Conservation (phyloP, 2,888 invertebrate genomes). For the Tuta absoluta region DNA sequence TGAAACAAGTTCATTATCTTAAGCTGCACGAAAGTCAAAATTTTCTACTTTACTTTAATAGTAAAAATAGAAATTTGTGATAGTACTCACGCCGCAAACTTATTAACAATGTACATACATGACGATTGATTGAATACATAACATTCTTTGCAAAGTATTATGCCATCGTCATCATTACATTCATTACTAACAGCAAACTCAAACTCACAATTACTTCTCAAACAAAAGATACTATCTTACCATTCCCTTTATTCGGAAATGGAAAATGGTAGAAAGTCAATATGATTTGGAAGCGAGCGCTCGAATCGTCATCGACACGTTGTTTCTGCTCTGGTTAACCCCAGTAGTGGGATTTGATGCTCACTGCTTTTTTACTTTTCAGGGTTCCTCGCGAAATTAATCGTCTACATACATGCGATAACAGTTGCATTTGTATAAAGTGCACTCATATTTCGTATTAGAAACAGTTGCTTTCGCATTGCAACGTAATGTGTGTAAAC, state of each 20-base stretch:
- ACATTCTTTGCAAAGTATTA: background rate
- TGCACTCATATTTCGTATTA: too few relatives aligned
- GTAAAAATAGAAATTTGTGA: too few relatives aligned
- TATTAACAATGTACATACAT: background rate
- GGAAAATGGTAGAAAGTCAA: constrained; percentile 9
- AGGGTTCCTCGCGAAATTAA: background rate
- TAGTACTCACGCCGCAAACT: too few relatives aligned
- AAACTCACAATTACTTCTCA: background rate
- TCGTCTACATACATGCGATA: too few relatives aligned
- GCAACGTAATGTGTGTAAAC: too few relatives aligned
- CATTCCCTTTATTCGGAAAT: constrained; percentile 2
- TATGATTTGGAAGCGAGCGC: background rate
- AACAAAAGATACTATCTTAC: background rate
- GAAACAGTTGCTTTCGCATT: too few relatives aligned
- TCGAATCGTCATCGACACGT: constrained; percentile 26
- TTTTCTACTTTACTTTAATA: too few relatives aligned
- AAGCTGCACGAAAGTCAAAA: too few relatives aligned
- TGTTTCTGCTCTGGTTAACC: constrained; percentile 38
- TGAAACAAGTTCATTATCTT: too few relatives aligned
- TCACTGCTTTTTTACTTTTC: constrained; percentile 16
- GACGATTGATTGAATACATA: background rate
- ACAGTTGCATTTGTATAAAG: too few relatives aligned
- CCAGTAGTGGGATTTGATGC: constrained; percentile 18
- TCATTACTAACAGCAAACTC: constrained; percentile 10
- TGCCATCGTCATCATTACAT: constrained; percentile 14